Conservation (phyloP, 2,797 vertebrate species). For the Stomatorhinus walkeri region DNA sequence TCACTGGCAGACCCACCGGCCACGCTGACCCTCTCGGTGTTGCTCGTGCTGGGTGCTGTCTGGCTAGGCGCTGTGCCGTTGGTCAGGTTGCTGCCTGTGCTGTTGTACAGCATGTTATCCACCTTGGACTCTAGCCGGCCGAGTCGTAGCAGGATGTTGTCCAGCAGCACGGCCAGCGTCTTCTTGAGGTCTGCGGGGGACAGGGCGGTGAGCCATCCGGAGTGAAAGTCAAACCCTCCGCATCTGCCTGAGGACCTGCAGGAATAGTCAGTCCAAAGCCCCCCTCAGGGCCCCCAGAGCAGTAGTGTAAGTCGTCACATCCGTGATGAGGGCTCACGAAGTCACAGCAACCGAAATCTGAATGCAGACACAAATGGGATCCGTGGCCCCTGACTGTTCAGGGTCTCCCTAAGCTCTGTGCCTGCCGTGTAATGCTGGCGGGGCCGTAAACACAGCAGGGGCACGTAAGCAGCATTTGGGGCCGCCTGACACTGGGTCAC, state of each 20-base stretch:
- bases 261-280: neutral
- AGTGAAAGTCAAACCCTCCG: neutral
- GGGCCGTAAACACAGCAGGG: neutral
- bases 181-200: conserved; percentile 82
- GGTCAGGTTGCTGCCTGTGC: conserved; percentile 82
- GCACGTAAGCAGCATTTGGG: neutral
- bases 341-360: neutral
- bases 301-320: neutral
- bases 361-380: neutral
- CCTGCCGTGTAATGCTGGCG: neutral
- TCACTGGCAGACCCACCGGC: conserved; percentile 66
- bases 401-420: neutral
- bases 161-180: conserved; percentile 89
- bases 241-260: neutral
- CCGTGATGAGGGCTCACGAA: neutral
- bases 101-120: conserved; percentile 86
- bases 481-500: neutral
- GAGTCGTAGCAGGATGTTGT: conserved; percentile 92
- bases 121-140: conserved; percentile 92
- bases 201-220: neutral
- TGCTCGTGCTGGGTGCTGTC: conserved; percentile 64
- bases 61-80: conserved; percentile 65
- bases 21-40: conserved; percentile 85
- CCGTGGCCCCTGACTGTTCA: neutral
- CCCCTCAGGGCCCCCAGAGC: neutral